phyloP scores from a whole-genome alignment of 2,113 vertebrate species.

The Microcebus tavaratra region DNA sequence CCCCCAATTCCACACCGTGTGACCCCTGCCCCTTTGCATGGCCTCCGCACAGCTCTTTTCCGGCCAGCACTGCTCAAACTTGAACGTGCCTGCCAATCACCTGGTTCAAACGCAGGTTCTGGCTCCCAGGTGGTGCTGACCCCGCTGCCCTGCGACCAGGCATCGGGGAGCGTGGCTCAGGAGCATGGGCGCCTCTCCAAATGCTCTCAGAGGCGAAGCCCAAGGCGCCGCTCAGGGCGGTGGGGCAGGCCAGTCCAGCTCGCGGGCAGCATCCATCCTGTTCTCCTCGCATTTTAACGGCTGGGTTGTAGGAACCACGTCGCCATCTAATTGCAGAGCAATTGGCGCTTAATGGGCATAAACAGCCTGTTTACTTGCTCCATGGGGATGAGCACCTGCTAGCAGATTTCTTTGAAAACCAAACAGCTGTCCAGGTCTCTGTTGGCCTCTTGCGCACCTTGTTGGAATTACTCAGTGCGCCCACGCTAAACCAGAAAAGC shows the following conservation, averaged over 20 bases:
- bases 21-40: rapidly evolving
- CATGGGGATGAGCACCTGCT: not conserved
- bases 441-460: not conserved
- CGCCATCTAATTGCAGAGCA: not conserved
- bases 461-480: not conserved
- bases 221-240: too few species aligned
- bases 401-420: not conserved
- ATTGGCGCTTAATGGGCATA: not conserved
- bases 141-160: not conserved
- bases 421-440: not conserved
- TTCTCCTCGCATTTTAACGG: not conserved
- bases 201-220: not conserved
- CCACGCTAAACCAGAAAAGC: not conserved
- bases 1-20: not conserved
- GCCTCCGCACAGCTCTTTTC: not conserved
- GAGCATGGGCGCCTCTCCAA: not conserved
- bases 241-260: not conserved
- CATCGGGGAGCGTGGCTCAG: too few species aligned
- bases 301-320: not conserved
- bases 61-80: not conserved
- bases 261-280: rapidly evolving
- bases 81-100: rapidly evolving
- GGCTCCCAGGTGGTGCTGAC: not conserved
- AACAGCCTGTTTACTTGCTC: not conserved
- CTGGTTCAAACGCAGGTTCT: not conserved